Percentiles rank a stretch among this genome's conserved stretches.
Conservation (phyloP, 1,140 invertebrate species). For the Pseudomyrmex cubaensis region DNA sequence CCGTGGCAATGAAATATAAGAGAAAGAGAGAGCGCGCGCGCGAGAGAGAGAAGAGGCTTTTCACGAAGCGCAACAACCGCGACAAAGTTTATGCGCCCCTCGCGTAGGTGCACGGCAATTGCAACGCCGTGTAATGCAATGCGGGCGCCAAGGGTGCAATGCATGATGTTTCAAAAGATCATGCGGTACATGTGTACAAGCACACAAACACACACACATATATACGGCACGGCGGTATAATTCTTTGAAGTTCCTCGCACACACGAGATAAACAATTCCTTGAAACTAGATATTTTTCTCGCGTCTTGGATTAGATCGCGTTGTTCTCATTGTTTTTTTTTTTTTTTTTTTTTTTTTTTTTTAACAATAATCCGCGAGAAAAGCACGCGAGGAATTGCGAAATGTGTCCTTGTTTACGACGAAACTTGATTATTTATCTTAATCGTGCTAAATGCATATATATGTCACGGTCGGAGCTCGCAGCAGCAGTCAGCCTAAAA, state of each 20-base stretch:
- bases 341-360: too few relatives aligned
- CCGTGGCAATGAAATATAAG: too few relatives aligned
- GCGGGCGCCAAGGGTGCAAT: conserved; percentile 1
- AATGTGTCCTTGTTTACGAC: conserved; percentile 3
- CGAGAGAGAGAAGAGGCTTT: not conserved
- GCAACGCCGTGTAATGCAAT: not conserved
- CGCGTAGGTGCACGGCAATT: not conserved
- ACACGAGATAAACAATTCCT: too few relatives aligned
- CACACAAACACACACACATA: too few relatives aligned
- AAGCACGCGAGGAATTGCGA: not conserved
- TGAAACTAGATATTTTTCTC: too few relatives aligned
- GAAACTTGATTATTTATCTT: conserved; percentile 23
- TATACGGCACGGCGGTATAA: too few relatives aligned
- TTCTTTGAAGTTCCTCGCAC: too few relatives aligned
- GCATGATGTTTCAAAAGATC: conserved; percentile 1
- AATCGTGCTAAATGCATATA: conserved; percentile 29
- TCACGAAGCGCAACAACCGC: conserved; percentile 8
- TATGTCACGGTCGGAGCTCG: conserved; percentile 36
- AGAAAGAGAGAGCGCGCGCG: too few relatives aligned
- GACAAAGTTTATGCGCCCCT: conserved; percentile 28
- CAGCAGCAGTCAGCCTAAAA: conserved; percentile 22
- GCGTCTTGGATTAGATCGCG: too few relatives aligned
- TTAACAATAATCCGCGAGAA: not conserved
- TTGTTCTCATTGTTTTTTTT: too few relatives aligned
- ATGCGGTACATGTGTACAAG: not conserved